Evolutionary conservation across 2,797 vertebrate species (phyloP).

Genomic region (Acestrorhynchus altus): DNA sequence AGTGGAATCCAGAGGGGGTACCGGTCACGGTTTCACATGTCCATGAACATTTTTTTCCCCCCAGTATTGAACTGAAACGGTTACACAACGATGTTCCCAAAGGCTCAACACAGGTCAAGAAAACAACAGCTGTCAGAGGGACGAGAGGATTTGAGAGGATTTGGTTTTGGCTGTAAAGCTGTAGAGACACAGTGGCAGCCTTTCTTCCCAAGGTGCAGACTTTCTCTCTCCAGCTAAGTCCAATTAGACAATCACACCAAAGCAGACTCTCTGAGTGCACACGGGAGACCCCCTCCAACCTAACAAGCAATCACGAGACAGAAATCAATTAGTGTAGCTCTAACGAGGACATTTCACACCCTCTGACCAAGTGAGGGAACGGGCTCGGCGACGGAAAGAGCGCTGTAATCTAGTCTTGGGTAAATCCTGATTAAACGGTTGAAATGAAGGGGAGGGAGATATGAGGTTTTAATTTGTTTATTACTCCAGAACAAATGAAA

Average conservation of each 20-base stretch:
- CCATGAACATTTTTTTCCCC: too few species aligned
- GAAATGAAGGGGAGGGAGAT: slow-evolving; percentile 15
- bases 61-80: too few species aligned
- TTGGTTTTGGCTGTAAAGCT: neutral
- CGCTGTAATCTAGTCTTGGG: slow-evolving; percentile 38
- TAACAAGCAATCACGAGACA: slow-evolving; percentile 64
- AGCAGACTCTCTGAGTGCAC: slow-evolving; percentile 37
- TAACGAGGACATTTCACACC: slow-evolving; percentile 65
- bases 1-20: too few species aligned
- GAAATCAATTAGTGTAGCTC: slow-evolving; percentile 70
- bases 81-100: too few species aligned
- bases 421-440: slow-evolving; percentile 34
- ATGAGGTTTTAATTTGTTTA: slow-evolving; percentile 17
- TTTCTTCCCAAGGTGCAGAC: slow-evolving; percentile 34
- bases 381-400: slow-evolving; percentile 39
- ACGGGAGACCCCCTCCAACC: slow-evolving; percentile 60
- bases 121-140: slow-evolving; percentile 37
- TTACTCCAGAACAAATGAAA: slow-evolving; percentile 11
- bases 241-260: slow-evolving; percentile 71
- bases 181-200: neutral
- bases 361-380: neutral
- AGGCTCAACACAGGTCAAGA: neutral
- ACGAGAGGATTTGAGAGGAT: neutral
- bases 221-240: slow-evolving; percentile 58
- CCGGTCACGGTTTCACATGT: neutral